These are phyloP conservation scores for Hippopotamyrus pictus DNA, from an alignment of 2,797 vertebrate genomes.

Conservation along the genomic window DNA sequence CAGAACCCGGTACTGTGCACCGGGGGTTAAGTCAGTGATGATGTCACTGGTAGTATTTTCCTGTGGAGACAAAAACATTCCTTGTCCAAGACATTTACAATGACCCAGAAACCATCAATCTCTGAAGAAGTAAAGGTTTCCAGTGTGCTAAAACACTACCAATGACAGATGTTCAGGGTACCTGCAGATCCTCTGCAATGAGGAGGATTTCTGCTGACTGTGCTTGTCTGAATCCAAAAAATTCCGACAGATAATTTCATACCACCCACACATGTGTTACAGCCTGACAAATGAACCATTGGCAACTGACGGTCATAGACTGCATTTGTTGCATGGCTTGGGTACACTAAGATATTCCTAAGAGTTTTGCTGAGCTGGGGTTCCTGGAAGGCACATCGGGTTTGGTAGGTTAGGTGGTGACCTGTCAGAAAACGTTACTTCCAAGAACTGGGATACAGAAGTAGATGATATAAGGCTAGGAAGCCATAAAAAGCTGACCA, in stretches of 20 bases:
- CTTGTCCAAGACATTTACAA: background rate
- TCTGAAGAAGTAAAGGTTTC: background rate
- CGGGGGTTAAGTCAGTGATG: slow-evolving; percentile 80
- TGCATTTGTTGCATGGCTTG: background rate
- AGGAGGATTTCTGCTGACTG: background rate
- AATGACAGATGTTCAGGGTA: background rate
- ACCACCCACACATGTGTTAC: background rate
- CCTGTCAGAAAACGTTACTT: background rate
- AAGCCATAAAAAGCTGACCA: background rate
- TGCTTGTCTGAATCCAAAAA: background rate
- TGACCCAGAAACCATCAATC: background rate
- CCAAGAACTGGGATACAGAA: background rate
- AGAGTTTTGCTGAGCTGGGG: background rate
- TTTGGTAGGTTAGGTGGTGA: background rate
- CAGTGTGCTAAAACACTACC: background rate
- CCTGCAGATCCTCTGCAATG: background rate
- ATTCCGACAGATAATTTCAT: background rate
- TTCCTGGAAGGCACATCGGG: background rate
- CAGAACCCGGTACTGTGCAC: slow-evolving; percentile 85
- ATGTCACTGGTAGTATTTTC: slow-evolving; percentile 82
- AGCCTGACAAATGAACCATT: background rate
- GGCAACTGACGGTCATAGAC: background rate
- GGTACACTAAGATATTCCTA: background rate
- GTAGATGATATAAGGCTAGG: background rate
- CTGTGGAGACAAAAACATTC: slow-evolving; percentile 45